Percentiles rank a stretch among this genome's conserved stretches.
phyloP scores from a whole-genome alignment of 2,113 vertebrate genomes.

The Diglossa brunneiventris region DNA sequence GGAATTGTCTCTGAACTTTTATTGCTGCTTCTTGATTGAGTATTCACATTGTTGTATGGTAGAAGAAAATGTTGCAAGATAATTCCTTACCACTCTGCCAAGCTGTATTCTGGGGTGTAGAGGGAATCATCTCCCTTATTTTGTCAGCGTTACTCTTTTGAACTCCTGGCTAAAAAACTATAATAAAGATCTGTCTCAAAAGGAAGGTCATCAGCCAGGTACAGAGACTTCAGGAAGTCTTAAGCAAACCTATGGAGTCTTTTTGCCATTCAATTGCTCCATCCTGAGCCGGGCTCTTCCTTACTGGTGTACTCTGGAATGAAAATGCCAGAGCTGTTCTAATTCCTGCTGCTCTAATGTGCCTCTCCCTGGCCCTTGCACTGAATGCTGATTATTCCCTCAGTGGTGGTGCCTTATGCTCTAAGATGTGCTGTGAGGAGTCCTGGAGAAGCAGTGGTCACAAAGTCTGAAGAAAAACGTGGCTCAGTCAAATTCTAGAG shows the following conservation, averaged over 20 bases:
- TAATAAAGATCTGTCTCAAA: constrained; percentile 26
- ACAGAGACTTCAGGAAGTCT: constrained; percentile 25
- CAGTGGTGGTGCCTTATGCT: not conserved
- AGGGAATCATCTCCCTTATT: constrained; percentile 36
- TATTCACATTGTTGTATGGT: constrained; percentile 21
- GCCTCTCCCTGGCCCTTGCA: not conserved
- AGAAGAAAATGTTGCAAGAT: not conserved
- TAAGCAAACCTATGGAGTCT: not conserved
- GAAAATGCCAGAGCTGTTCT: not conserved
- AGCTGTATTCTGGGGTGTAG: not conserved
- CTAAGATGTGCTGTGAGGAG: not conserved
- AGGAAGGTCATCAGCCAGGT: constrained; percentile 24
- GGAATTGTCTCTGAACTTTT: constrained; percentile 35
- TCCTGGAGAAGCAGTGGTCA: not conserved
- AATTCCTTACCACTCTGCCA: not conserved
- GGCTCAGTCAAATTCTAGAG: not conserved
- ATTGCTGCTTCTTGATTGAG: constrained; percentile 17
- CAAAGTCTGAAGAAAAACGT: accelerated
- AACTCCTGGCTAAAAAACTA: not conserved
- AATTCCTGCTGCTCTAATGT: constrained; percentile 25
- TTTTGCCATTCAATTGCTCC: not conserved
- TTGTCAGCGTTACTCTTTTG: not conserved
- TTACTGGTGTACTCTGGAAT: not conserved
- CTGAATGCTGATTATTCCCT: not conserved
- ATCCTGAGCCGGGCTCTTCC: not conserved